Base-by-base conservation (phyloP, 2,113 vertebrate genomes). In the Cyprinodon brontotheroides region DNA sequence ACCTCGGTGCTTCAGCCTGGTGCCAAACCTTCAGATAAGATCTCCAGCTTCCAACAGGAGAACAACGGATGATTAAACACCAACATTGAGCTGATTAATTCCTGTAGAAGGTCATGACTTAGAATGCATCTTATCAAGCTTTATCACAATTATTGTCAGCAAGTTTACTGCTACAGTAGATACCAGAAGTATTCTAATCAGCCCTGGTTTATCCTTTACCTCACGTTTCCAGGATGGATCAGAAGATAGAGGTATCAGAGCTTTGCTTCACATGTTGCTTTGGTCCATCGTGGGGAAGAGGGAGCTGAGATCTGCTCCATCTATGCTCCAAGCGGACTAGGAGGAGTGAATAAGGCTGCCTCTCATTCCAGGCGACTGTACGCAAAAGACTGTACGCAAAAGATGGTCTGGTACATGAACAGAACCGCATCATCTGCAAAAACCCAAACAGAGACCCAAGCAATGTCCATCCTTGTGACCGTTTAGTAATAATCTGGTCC, bases 1-100 rank as follows among this genome's bases (percentile, higher is more conserved):
- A 83, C 80, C 75, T 22, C 72, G 3, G 62, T 1, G 71, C 13
- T 68, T 11, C 60, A 39, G 71, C 50, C 70, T 66, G 69, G 0
- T 29, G 47, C 39, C 1, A 40, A 65, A 45, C 40, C 63, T 22
- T 45, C 41, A 36, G 43, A 66, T 20, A 36, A 45, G 6, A 12
- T 41, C 11, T 7, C 12, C 65, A 36, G 22, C 3, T 48, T 9
- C 22, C 29, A 8, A 43, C n/a, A 14, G 6, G 45, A 47, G 41
- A 45, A 36, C 8, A 9, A 39, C 5, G 17, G 40, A 66, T 7
- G 50, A 7, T 20, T 15, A 8, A 17, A 13, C 17, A 17, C 13
- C 17, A 17, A 20, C 50, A 53, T 7, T 20, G 17, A 20, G 50
- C 17, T 53, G 50, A 53, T 53, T 53, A 20, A 13, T 7, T 53